Conservation (phyloP, 2,797 vertebrate species). For the Discoglossus pictus region DNA sequence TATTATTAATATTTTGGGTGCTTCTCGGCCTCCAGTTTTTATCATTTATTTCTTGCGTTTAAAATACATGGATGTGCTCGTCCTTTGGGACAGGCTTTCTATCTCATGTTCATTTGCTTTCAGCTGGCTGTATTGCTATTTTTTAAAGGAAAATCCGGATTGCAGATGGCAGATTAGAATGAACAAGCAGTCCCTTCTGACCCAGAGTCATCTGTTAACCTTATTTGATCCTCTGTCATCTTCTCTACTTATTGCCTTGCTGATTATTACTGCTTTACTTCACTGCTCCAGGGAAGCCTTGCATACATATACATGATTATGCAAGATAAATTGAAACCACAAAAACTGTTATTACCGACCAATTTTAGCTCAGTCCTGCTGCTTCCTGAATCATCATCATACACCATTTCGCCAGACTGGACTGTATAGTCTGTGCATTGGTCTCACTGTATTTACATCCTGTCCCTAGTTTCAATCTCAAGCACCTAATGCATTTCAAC, state of each 20-base stretch:
- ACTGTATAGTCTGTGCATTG: too few relatives aligned
- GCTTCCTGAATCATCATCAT: background rate
- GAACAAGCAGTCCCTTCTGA: conserved; percentile 36
- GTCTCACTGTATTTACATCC: too few relatives aligned
- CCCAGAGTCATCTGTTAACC: conserved; percentile 45
- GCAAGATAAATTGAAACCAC: conserved; percentile 32
- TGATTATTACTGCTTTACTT: conserved; percentile 46
- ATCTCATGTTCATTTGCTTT: background rate
- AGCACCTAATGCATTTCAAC: too few relatives aligned
- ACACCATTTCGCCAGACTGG: too few relatives aligned
- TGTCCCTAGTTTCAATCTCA: too few relatives aligned
- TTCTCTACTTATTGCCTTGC: conserved; percentile 42
- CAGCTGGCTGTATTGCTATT: conserved; percentile 13
- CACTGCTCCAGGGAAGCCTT: conserved; percentile 35
- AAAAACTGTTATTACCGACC: conserved; percentile 26
- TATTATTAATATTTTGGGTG: too few relatives aligned
- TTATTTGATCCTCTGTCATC: conserved; percentile 39
- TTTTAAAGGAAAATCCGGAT: conserved; percentile 25
- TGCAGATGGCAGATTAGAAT: conserved; percentile 42
- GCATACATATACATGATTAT: conserved; percentile 40
- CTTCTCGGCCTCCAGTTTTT: background rate
- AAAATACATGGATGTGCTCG: background rate
- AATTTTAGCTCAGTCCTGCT: conserved; percentile 16
- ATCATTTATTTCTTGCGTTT: background rate
- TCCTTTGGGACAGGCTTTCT: conserved; percentile 17